Base-by-base conservation (phyloP, 2,113 vertebrate species). In the western clawed frog (Xenopus tropicalis) region DNA sequence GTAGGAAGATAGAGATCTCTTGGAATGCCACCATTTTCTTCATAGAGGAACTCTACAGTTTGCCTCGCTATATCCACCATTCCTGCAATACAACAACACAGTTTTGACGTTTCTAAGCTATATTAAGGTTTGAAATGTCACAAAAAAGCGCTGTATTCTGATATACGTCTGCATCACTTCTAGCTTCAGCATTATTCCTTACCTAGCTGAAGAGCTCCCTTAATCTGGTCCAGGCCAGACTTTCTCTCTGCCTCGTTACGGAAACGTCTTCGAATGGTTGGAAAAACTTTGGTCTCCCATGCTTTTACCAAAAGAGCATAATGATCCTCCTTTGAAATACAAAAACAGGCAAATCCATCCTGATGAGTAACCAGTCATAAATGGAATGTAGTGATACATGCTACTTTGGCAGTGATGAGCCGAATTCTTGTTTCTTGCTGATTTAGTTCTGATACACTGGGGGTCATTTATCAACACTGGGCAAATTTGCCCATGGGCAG, bases 251-350 rank as follows among this genome's bases (percentile, higher is more conserved):
- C 97, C 78, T 99, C 97, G 1, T 99, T 99, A 59, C 97, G 94
- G 86, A 99, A 98, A 11, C 97, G 91, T 78, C 96, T 94, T n/a
- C 96, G 91, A 82, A 98, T 99, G 4, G 95, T 98, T 22, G 97
- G 96, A 79, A 99, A 99, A 63, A 98, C 97, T 82, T 98, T 98
- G 21, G 95, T 97, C 85, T 99, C 97, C 97, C 97, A 98, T 11
- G 97, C 96, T 89, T 98, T 99, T 59, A 99, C 96, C 75, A 99
- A 88, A 77, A 99, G 85, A 56, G 94, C 97, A 1, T 98, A 99
- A 82, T 99, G 96, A 80, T 99, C 97, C 88, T 98, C 97, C 97
- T 99, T 72, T 29, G 80, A 62, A 10, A 68, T 2, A 67, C 7
- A 73, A 20, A 16, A 37, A 22, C 5, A 42, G 25, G 14, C 14